These are phyloP conservation scores for Mola mola DNA, from an alignment of 2,113 vertebrate genomes.

Conservation along the genomic window DNA sequence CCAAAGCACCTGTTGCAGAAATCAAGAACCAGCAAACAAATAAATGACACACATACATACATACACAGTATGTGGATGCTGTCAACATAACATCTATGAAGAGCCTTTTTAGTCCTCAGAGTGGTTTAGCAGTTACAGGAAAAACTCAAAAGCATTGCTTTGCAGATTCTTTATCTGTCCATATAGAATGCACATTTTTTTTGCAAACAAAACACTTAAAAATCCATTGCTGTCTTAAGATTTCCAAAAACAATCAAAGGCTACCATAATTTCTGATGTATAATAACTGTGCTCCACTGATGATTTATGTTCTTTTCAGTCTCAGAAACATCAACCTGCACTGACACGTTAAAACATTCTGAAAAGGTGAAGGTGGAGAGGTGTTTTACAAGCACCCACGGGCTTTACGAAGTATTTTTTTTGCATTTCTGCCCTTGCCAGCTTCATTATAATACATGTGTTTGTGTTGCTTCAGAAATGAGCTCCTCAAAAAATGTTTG, in stretches of 20 bases:
- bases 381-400: neutral
- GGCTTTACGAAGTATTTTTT: no score
- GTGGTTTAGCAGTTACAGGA: no score
- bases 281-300: constrained; percentile 4
- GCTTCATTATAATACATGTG: constrained; percentile 42
- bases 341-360: constrained; percentile 12
- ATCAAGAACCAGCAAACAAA: constrained; percentile 21
- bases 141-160: no score
- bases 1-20: constrained; percentile 92
- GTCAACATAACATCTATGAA: no score
- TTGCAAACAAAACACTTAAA: constrained; percentile 4
- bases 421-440: no score
- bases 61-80: neutral
- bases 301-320: constrained; percentile 24
- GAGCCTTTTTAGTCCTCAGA: no score
- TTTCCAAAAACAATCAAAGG: neutral
- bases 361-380: constrained; percentile 33
- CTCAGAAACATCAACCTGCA: constrained; percentile 21
- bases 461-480: constrained; percentile 29
- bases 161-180: neutral
- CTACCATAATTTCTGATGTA: neutral
- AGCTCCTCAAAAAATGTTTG: constrained; percentile 4
- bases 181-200: neutral
- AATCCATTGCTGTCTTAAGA: neutral
- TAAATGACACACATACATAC: neutral